Evolutionary conservation across 2,888 invertebrate species (phyloP).

Genomic region (Yponomeuta plumbellus): DNA sequence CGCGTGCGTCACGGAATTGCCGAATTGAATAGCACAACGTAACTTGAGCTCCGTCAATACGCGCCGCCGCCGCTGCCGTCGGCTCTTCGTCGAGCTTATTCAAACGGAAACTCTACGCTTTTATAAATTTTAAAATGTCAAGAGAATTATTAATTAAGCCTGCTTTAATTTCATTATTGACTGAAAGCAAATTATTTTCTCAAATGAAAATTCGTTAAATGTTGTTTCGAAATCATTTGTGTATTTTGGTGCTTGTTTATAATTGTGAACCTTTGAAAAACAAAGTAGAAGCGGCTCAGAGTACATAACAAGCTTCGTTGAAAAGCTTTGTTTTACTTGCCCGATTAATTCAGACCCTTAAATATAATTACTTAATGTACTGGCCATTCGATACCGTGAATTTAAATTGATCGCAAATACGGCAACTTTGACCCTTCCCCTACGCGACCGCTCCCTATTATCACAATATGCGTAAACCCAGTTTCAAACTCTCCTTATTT

Average conservation of each 20-base stretch:
- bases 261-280: conserved; percentile 2
- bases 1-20: neutral
- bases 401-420: neutral
- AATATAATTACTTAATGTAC: too few relatives aligned
- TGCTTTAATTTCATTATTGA: conserved; percentile 28
- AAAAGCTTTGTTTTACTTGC: too few relatives aligned
- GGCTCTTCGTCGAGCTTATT: conserved; percentile 22
- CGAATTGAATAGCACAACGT: conserved; percentile 6
- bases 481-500: conserved; percentile 25
- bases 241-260: conserved; percentile 17
- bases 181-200: conserved; percentile 27
- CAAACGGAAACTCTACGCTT: conserved; percentile 28
- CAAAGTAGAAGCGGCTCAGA: neutral
- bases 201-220: conserved; percentile 25
- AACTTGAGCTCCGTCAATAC: conserved; percentile 19
- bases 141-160: conserved; percentile 31
- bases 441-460: conserved; percentile 17
- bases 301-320: neutral
- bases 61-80: neutral
- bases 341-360: too few relatives aligned
- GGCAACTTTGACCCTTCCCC: neutral
- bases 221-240: conserved; percentile 28
- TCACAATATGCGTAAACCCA: conserved; percentile 28
- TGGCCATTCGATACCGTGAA: neutral
- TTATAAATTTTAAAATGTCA: conserved; percentile 26